Conservation (phyloP, 2,797 vertebrate species). For the Eulemur coronatus region DNA sequence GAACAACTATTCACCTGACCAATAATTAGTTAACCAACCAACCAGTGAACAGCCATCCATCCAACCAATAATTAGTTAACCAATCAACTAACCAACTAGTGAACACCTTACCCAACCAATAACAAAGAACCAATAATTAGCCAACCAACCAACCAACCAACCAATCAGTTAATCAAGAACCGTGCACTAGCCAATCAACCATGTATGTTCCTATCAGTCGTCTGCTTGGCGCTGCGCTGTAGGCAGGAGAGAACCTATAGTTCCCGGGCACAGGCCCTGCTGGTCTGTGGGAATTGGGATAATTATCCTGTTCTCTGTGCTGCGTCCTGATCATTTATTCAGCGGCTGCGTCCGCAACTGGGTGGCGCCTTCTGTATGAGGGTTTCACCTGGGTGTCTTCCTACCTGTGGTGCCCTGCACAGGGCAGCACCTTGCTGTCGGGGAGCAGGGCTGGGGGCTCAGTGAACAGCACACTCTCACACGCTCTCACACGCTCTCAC, state of each 20-base stretch:
- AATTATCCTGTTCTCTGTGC: background rate
- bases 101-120: background rate
- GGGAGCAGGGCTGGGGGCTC: background rate
- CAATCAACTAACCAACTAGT: background rate
- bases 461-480: too few relatives aligned
- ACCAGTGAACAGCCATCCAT: background rate
- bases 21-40: background rate
- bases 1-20: background rate
- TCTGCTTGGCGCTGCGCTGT: background rate
- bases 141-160: too few relatives aligned
- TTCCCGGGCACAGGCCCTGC: fast-evolving
- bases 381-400: background rate
- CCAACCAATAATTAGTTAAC: background rate
- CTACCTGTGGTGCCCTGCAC: background rate
- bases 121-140: too few relatives aligned
- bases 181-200: background rate
- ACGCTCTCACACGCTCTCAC: background rate
- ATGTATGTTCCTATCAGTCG: background rate
- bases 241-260: background rate
- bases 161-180: background rate
- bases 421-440: background rate
- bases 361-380: background rate
- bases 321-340: background rate
- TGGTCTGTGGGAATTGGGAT: background rate
- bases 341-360: background rate